phyloP scores from a whole-genome alignment of 2,888 invertebrate genomes.

The Acleris sparsana region DNA sequence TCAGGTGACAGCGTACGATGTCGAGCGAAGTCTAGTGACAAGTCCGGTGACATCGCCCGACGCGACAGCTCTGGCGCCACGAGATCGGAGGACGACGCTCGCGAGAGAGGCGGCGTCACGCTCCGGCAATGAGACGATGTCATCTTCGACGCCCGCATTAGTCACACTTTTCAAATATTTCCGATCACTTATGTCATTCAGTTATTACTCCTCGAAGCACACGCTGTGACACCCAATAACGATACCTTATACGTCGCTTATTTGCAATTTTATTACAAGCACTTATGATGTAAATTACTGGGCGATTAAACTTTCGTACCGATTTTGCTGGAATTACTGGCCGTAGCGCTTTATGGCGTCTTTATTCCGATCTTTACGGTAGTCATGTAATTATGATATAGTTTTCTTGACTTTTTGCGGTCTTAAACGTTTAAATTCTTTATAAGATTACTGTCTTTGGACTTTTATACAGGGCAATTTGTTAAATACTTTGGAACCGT shows the following conservation, averaged over 20 bases:
- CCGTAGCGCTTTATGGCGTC: slow-evolving; percentile 20
- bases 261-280: slow-evolving; percentile 34
- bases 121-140: slow-evolving; percentile 79
- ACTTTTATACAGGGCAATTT: neutral
- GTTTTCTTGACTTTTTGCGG: slow-evolving; percentile 17
- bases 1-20: slow-evolving; percentile 74
- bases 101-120: slow-evolving; percentile 78
- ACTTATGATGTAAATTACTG: slow-evolving; percentile 30
- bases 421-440: slow-evolving; percentile 1
- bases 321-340: slow-evolving; percentile 30
- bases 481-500: slow-evolving; percentile 6
- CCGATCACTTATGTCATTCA: neutral
- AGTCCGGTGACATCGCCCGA: slow-evolving; percentile 66
- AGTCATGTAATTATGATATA: slow-evolving; percentile 27
- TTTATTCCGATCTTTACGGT: slow-evolving; percentile 27
- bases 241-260: slow-evolving; percentile 23
- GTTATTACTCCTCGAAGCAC: neutral
- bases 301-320: slow-evolving; percentile 26
- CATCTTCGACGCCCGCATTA: slow-evolving; percentile 80
- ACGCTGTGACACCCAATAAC: slow-evolving; percentile 25
- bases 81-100: slow-evolving; percentile 74
- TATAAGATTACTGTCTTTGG: neutral
- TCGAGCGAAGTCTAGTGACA: slow-evolving; percentile 67
- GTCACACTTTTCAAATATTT: slow-evolving; percentile 37
- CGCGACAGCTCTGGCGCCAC: slow-evolving; percentile 47